Base-by-base conservation (phyloP, 2,113 vertebrate genomes). In the Hemichromis elongatus region DNA sequence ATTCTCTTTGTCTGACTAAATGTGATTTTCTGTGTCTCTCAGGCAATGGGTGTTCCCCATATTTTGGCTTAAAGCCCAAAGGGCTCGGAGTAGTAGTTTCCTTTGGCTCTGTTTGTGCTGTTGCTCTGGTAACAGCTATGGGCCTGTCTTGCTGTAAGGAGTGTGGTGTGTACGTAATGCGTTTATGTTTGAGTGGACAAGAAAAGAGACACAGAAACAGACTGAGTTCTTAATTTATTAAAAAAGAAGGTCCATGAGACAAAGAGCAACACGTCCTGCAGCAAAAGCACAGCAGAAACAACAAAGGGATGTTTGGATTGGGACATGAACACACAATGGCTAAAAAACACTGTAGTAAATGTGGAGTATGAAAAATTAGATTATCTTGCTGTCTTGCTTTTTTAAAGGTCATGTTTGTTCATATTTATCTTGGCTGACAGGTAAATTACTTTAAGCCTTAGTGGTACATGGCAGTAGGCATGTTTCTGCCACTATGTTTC, bases 51-150 rank as follows among this genome's bases (percentile, higher is more conserved):
- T 87, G 86, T 88, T 90, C 63, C 84, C 81, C 59, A 9, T 50
- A 52, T 54, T 83, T 70, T 82, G 92, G 81, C 82, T 83, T 19
- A 19, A 59, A 84, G 86, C 86, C 73, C 70, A 1, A 30, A 63
- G 35, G 86, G 50, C 79, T 40, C 68, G 83, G 53, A 80, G 52
- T 54, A 42, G 87, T 78, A 81, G 85, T 90, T 92, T 91, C 86
- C 81, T 90, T 28, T 81, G 77, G 83, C 50, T 87, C 37, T 88
- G 89, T 92, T 94, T 93, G 77, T 87, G 82, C 79, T 56, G 87
- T 91, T 87, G 52, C 53, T 83, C 21, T 86, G 86, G 87, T 42
- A 88, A 94, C 91, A 61, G 59, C 54, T 57, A 24, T 30, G 0
- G 5, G 80, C 12, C 30, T 52, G 26, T 56, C 54, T 56, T 59